Evolutionary conservation across 2,113 vertebrate genomes (phyloP), one percentile per base, ranked within the genome.

Genomic region (Smithornis capensis): DNA sequence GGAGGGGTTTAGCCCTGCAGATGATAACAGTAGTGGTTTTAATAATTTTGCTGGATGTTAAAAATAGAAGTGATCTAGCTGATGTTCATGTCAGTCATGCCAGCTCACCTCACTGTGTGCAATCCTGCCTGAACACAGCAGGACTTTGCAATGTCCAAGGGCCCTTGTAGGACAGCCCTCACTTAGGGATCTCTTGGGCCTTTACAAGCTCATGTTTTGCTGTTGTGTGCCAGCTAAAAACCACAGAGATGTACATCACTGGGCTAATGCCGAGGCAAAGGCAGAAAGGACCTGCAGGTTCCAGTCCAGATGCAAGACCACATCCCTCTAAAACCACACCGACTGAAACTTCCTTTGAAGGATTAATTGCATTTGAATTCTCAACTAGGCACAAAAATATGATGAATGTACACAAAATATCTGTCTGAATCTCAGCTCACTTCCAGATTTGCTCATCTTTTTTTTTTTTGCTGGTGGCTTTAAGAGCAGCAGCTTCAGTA

Each of bases 401-500:
- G 6, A 19, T 67, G 47, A 90, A 71, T 40, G 40, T 28, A 25
- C 44, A 84, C 19, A 57, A 60, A 82, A 31, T 22, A 57, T 37
- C 42, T 62, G 14, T 57, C 42, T 85, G 47, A 84, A 56, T 63
- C 28, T 47, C 13, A 37, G 24, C 38, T 83, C 29, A 31, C 78
- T 76, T 17, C 31, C 49, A 38, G 28, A 33, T 68, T 56, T 69
- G 7, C 8, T 80, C n/a, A 45, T 56, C 28, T 22, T 52, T 50
- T 67, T 22, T 52, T 50, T 67, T 94, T 64, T 35, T 80, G 38
- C 5, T 67, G n/a, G 40, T 80, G 55, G 21, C 71, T 80, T 60
- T 53, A 63, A 59, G 42, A 86, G 64, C 71, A 57, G 56, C 52
- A 83, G 57, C 73, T 84, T 93, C 69, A 64, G 18, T 65, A 83